phyloP scores from a whole-genome alignment of 2,797 vertebrate species.

The Coccyzus lansbergi region DNA sequence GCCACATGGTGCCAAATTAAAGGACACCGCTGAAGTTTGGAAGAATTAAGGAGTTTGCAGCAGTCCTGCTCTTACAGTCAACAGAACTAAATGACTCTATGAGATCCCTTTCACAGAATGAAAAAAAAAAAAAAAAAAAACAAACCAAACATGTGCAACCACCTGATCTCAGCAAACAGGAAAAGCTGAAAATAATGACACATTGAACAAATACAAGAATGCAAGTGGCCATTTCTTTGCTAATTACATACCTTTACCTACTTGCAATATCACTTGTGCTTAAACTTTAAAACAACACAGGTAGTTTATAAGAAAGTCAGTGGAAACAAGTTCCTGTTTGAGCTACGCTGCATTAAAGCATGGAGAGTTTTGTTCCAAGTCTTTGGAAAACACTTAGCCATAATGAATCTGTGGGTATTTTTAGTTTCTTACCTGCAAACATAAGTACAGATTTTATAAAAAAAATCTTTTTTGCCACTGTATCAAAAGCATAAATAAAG shows the following conservation, averaged over 20 bases:
- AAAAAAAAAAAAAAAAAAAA: neutral
- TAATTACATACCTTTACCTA: neutral
- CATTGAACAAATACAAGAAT: neutral
- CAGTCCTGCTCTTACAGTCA: neutral
- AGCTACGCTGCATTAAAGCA: neutral
- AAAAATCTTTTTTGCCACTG: neutral
- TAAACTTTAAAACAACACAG: neutral
- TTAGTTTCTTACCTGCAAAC: neutral
- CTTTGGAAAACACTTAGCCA: neutral
- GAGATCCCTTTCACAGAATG: accelerated
- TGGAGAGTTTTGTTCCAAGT: neutral
- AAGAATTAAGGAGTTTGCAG: accelerated
- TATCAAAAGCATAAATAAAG: neutral
- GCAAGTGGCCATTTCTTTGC: neutral
- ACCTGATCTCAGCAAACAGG: neutral
- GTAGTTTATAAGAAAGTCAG: neutral
- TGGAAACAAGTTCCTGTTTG: neutral
- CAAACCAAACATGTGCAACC: accelerated
- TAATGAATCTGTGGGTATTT: neutral
- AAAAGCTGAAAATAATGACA: neutral
- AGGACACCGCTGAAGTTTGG: accelerated
- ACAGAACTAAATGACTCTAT: neutral
- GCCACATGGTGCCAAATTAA: accelerated
- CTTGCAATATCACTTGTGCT: neutral
- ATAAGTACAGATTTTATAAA: neutral